These are phyloP conservation scores for Tetragnatha montana DNA, from an alignment of 2,888 invertebrate genomes.

Conservation along the genomic window DNA sequence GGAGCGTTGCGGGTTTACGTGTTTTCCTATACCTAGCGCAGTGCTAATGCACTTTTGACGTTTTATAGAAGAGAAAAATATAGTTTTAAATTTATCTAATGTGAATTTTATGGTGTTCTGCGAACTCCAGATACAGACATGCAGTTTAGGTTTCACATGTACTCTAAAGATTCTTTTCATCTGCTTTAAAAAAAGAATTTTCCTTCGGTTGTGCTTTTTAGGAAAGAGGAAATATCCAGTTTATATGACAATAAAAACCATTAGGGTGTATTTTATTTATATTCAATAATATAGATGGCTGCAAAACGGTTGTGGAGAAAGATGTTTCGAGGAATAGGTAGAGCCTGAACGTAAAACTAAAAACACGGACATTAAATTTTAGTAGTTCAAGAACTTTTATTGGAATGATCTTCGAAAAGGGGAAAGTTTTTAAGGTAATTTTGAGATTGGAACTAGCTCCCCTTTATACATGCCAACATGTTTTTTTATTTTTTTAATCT, in stretches of 20 bases:
- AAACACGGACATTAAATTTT: not conserved
- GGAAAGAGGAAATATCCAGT: not conserved
- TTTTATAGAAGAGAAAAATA: not conserved
- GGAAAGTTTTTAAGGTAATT: not conserved
- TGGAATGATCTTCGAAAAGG: not conserved
- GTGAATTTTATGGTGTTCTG: not conserved
- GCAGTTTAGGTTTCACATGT: not conserved
- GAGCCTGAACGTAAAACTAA: not conserved
- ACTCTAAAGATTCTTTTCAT: not conserved
- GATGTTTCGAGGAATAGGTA: not conserved
- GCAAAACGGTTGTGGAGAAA: not conserved
- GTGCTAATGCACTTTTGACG: not conserved
- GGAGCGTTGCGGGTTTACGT: not conserved
- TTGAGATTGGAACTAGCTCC: too few species aligned
- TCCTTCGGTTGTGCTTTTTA: not conserved
- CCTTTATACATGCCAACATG: too few species aligned
- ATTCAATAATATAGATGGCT: not conserved
- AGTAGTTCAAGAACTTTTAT: not conserved
- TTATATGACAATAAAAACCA: conserved; percentile 1
- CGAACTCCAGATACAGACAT: not conserved
- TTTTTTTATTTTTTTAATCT: too few species aligned
- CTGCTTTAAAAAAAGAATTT: not conserved
- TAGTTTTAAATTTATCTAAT: not conserved
- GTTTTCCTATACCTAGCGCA: not conserved
- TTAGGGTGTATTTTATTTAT: not conserved